Conservation (phyloP, 2,888 invertebrate species). For the Pterobdella sp. region DNA sequence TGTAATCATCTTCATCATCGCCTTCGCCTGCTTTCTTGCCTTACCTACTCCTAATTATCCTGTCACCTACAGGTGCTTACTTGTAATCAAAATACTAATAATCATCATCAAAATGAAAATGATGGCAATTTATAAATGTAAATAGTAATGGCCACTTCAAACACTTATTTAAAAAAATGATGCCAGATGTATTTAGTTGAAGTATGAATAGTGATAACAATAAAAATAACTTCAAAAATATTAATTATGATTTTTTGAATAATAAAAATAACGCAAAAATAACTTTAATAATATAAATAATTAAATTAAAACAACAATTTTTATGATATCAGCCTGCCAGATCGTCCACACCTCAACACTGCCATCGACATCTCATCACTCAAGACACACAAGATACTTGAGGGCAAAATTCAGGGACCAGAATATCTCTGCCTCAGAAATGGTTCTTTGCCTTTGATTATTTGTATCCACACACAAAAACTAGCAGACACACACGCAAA, state of each 20-base stretch:
- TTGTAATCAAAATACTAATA: neutral
- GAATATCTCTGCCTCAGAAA: neutral
- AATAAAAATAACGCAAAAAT: neutral
- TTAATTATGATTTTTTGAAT: neutral
- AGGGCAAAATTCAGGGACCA: neutral
- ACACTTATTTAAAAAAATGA: neutral
- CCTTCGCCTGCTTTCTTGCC: too few species aligned
- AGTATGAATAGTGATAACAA: too few species aligned
- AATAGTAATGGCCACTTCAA: too few species aligned
- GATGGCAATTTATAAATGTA: neutral
- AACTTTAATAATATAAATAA: neutral
- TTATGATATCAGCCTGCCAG: neutral
- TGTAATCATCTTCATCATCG: too few species aligned
- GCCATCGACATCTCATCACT: neutral
- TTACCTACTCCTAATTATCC: neutral
- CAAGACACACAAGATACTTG: neutral
- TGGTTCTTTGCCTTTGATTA: neutral
- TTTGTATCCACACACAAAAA: neutral
- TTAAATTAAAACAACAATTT: too few species aligned
- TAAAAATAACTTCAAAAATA: neutral
- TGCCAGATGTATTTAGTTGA: neutral
- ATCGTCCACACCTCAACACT: neutral
- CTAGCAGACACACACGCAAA: too few species aligned
- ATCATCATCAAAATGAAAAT: neutral
- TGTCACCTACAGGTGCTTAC: neutral